A percentile compares a stretch with the other conserved stretches of the same genome.
Evolutionary conservation across 2,797 vertebrate species (phyloP).

Genomic region (Coranthus polyacanthus): DNA sequence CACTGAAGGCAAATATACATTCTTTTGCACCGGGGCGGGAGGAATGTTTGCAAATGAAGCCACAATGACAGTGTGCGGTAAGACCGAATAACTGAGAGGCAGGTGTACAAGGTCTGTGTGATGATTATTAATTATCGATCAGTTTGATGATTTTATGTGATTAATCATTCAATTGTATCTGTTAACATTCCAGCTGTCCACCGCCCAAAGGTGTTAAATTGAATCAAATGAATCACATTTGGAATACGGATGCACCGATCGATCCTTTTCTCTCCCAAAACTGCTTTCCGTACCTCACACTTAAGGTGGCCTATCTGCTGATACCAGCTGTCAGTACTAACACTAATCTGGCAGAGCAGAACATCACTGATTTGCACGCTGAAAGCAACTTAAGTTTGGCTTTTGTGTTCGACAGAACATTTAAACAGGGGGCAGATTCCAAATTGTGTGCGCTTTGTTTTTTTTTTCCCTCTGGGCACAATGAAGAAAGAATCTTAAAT

Average conservation of each 20-base stretch:
- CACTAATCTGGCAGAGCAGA: neutral
- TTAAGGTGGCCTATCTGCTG: neutral
- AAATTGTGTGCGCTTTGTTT: too few relatives aligned
- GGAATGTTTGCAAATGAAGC: constrained; percentile 65
- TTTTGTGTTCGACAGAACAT: neutral
- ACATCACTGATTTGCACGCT: neutral
- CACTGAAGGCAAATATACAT: constrained; percentile 65
- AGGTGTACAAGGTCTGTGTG: constrained; percentile 21
- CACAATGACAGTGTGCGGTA: constrained; percentile 30
- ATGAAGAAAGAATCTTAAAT: neutral
- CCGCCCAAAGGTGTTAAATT: neutral
- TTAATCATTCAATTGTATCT: neutral
- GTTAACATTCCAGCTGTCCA: neutral
- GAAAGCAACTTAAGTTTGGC: neutral
- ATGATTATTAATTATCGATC: too few relatives aligned
- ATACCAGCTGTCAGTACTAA: neutral
- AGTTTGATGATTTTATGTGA: too few relatives aligned
- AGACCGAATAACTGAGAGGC: constrained; percentile 30
- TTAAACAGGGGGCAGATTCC: neutral
- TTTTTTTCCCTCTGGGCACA: neutral
- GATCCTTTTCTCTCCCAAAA: neutral
- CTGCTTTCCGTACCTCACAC: constrained; percentile 1
- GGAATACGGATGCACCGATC: neutral
- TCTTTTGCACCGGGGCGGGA: constrained; percentile 41
- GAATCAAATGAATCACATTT: neutral